These are phyloP conservation scores for Platynereis dumerilii DNA, from an alignment of 2,888 invertebrate genomes.

Conservation along the genomic window DNA sequence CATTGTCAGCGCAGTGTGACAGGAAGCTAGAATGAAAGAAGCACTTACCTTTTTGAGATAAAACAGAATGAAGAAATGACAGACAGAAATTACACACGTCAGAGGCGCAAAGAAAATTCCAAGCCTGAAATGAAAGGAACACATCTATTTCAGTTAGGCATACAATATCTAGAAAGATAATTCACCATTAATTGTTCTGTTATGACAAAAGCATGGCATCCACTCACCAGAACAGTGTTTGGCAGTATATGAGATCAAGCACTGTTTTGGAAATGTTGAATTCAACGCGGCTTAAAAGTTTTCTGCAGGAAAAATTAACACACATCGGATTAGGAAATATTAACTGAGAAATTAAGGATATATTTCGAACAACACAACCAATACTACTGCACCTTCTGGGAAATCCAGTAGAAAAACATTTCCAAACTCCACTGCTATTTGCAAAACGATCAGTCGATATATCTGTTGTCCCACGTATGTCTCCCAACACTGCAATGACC, in stretches of 20 bases:
- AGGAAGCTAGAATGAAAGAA: not conserved
- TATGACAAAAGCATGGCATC: no score
- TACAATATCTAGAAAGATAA: no score
- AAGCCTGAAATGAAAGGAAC: slow-evolving; percentile 62
- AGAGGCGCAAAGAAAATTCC: slow-evolving; percentile 85
- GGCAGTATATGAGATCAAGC: slow-evolving; percentile 83
- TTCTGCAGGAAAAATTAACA: no score
- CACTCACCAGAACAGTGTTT: slow-evolving; percentile 78
- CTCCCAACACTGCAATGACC: slow-evolving; percentile 87
- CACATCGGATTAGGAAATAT: no score
- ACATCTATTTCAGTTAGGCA: no score
- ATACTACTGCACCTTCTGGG: slow-evolving; percentile 74
- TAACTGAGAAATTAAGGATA: no score
- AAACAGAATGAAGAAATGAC: slow-evolving; percentile 79
- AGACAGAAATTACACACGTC: slow-evolving; percentile 74
- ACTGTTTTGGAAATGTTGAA: slow-evolving; percentile 87
- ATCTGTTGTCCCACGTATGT: slow-evolving; percentile 86
- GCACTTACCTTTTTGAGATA: slow-evolving; percentile 73
- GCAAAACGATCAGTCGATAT: slow-evolving; percentile 80
- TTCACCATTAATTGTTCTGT: no score
- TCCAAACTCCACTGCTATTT: slow-evolving; percentile 75
- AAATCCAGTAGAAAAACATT: slow-evolving; percentile 79
- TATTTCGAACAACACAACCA: no score
- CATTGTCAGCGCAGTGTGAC: not conserved
- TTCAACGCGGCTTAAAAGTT: slow-evolving; percentile 63